A percentile compares a stretch with the other conserved stretches of the same genome.
phyloP scores from a whole-genome alignment of 2,888 invertebrate species.

The Ornithoptera priamus region DNA sequence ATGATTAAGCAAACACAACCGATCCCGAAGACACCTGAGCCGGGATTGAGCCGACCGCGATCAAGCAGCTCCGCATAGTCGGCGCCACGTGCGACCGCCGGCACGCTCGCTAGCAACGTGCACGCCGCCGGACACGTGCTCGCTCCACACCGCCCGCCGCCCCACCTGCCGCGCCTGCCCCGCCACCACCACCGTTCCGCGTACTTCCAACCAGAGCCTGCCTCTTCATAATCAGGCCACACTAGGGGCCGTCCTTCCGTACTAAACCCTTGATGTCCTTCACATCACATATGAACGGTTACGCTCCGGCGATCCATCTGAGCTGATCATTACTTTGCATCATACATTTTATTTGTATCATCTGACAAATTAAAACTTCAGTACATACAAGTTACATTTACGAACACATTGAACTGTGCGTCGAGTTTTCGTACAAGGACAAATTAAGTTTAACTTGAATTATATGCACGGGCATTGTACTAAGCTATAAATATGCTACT shows the following conservation, averaged over 20 bases:
- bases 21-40: slow-evolving; percentile 60
- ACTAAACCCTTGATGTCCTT: not conserved
- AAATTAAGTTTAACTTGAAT: not conserved
- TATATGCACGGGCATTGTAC: not conserved
- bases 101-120: slow-evolving; percentile 60
- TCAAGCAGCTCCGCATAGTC: slow-evolving; percentile 34
- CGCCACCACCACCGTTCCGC: slow-evolving; percentile 31
- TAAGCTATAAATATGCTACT: not conserved
- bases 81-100: slow-evolving; percentile 56
- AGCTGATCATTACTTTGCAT: not conserved
- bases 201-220: not conserved
- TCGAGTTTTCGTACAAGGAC: not conserved
- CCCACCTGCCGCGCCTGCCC: slow-evolving; percentile 14
- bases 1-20: slow-evolving; percentile 58
- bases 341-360: not conserved
- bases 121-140: slow-evolving; percentile 48
- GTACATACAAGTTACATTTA: not conserved
- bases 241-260: not conserved
- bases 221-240: not conserved
- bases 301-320: not conserved
- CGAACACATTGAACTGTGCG: not conserved
- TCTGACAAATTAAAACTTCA: not conserved
- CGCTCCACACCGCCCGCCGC: slow-evolving; percentile 31
- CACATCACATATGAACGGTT: not conserved
- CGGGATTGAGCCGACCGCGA: slow-evolving; percentile 60